Percentiles rank a stretch among this genome's conserved stretches.
phyloP scores from a whole-genome alignment of 1,140 invertebrate species.

The Campodea augens region DNA sequence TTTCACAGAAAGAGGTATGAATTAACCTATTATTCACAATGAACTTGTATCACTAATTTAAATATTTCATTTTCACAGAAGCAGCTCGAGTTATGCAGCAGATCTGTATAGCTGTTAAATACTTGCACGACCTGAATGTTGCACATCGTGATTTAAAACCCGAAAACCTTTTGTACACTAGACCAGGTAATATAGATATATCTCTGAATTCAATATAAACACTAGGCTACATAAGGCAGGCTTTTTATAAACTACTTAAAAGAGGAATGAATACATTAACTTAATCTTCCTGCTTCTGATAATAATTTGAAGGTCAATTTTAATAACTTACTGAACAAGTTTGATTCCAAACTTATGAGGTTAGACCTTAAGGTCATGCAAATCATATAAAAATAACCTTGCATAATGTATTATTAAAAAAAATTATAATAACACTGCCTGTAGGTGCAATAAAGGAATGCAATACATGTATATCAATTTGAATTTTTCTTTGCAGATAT shows the following conservation, averaged over 20 bases:
- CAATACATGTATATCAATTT: too few relatives aligned
- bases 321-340: too few relatives aligned
- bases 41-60: neutral
- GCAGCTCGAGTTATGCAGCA: slow-evolving; percentile 86
- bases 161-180: slow-evolving; percentile 72
- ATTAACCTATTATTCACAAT: slow-evolving; percentile 1
- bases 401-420: neutral
- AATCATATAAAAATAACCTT: too few relatives aligned
- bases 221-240: too few relatives aligned
- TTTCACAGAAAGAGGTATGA: slow-evolving; percentile 78
- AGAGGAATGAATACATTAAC: too few relatives aligned
- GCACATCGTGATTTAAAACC: slow-evolving; percentile 94
- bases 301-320: neutral
- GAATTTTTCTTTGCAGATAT: slow-evolving; percentile 25
- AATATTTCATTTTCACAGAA: slow-evolving; percentile 34
- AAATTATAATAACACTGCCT: too few relatives aligned
- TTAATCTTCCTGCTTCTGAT: too few relatives aligned
- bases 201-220: neutral
- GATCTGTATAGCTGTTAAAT: slow-evolving; percentile 88
- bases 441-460: too few relatives aligned
- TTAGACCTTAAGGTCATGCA: too few relatives aligned
- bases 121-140: slow-evolving; percentile 86
- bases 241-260: too few relatives aligned
- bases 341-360: too few relatives aligned
- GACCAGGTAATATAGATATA: slow-evolving; percentile 25